A percentile compares a stretch with the other conserved stretches of the same genome.
phyloP scores from a whole-genome alignment of 2,113 vertebrate species.

The Polypterus bichir region DNA sequence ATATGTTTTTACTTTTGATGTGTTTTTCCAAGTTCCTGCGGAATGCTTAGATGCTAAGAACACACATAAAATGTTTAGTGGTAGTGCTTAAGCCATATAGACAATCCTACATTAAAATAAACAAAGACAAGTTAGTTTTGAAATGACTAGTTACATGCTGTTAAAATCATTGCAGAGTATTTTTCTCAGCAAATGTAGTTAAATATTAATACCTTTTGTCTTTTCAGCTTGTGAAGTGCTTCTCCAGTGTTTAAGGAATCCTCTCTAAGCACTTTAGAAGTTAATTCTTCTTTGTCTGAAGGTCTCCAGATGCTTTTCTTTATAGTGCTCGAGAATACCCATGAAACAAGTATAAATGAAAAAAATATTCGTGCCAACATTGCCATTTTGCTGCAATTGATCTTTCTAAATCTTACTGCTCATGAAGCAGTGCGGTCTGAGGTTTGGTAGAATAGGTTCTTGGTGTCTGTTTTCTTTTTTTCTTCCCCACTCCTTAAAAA shows the following conservation, averaged over 20 bases:
- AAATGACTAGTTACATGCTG: no score
- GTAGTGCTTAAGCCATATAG: no score
- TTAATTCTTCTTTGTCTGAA: conserved; percentile 19
- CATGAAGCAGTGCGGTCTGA: conserved; percentile 29
- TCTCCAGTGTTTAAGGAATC: conserved; percentile 24
- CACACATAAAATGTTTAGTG: no score
- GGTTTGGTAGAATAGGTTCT: conserved; percentile 42
- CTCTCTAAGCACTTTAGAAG: conserved; percentile 7
- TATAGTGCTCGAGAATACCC: conserved; percentile 46
- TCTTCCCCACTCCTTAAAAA: no score
- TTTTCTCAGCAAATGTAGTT: not conserved
- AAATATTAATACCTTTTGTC: conserved; percentile 33
- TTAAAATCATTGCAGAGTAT: no score
- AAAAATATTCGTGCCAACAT: conserved; percentile 47
- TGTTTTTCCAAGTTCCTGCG: no score
- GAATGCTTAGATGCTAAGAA: no score
- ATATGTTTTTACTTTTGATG: no score
- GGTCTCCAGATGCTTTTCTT: conserved; percentile 14
- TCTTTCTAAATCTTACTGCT: conserved; percentile 33
- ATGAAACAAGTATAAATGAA: conserved; percentile 50
- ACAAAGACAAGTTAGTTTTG: no score
- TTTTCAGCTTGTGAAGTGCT: conserved; percentile 25
- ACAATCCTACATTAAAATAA: no score
- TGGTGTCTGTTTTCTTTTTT: conserved; percentile 34
- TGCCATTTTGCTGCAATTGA: conserved; percentile 50